Evolutionary conservation across 2,113 vertebrate genomes (phyloP).

Genomic region (Athene noctua): DNA sequence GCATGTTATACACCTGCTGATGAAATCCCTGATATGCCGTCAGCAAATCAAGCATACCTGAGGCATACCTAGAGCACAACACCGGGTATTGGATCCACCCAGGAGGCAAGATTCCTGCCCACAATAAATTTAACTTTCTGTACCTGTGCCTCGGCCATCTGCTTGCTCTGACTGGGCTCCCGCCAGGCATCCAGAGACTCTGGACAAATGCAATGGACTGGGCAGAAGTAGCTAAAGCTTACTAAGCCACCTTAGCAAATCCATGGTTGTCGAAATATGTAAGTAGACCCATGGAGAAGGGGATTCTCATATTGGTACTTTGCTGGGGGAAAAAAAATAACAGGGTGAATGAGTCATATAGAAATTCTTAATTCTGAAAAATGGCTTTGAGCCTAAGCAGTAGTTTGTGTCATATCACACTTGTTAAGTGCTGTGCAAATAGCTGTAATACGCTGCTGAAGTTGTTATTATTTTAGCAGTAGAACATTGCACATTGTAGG

Average conservation of each 20-base stretch:
- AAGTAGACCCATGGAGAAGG: not conserved
- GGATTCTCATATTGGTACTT: not conserved
- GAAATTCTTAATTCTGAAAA: slow-evolving; percentile 13
- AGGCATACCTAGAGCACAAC: not conserved
- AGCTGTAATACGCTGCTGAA: not conserved
- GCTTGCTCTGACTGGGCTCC: not conserved
- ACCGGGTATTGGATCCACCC: not conserved
- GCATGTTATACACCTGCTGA: rapidly evolving
- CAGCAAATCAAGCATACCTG: not conserved
- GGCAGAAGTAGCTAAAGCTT: not conserved
- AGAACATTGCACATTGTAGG: not conserved
- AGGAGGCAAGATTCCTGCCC: not conserved
- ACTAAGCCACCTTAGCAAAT: not conserved
- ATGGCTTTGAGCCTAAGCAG: not conserved
- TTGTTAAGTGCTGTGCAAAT: not conserved
- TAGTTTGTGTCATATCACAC: not conserved
- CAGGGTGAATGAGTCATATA: not conserved
- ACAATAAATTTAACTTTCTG: not conserved
- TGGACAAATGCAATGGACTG: not conserved
- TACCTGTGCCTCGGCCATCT: not conserved
- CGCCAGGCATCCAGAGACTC: not conserved
- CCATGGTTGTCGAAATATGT: not conserved
- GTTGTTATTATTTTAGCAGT: not conserved
- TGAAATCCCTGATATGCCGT: not conserved
- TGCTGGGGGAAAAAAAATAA: not conserved